phyloP scores from a whole-genome alignment of 2,113 vertebrate genomes.

The Bubo bubo region DNA sequence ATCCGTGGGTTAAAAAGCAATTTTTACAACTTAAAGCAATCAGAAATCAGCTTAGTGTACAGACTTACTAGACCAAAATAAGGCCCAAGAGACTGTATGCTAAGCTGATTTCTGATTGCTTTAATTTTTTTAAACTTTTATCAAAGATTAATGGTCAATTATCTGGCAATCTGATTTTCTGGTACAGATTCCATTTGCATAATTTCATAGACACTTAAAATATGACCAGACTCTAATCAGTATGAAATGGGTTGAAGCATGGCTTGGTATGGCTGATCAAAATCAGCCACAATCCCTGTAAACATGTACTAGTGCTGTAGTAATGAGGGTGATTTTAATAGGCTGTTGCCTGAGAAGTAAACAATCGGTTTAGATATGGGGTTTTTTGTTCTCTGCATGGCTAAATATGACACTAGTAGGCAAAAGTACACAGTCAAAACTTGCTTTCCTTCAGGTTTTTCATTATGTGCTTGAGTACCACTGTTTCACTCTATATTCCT shows the following conservation, averaged over 20 bases:
- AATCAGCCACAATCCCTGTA: conserved; percentile 30
- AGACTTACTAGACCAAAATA: conserved; percentile 61
- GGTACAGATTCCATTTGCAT: conserved; percentile 66
- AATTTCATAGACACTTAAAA: conserved; percentile 69
- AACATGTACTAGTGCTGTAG: conserved; percentile 22
- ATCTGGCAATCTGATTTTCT: conserved; percentile 71
- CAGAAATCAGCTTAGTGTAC: conserved; percentile 66
- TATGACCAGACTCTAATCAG: conserved; percentile 57
- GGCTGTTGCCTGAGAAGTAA: conserved; percentile 14
- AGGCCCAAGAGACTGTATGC: conserved; percentile 36
- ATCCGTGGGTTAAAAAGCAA: conserved; percentile 63
- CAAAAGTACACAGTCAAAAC: neutral
- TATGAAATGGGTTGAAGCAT: conserved; percentile 57
- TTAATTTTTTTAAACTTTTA: conserved; percentile 69
- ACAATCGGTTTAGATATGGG: neutral
- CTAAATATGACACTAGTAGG: conserved; percentile 11
- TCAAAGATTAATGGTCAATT: conserved; percentile 71
- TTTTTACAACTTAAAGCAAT: conserved; percentile 72
- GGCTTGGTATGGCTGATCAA: conserved; percentile 33
- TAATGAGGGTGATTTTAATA: conserved; percentile 38
- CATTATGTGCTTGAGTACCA: neutral
- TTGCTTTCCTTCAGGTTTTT: neutral
- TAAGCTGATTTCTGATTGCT: conserved; percentile 70
- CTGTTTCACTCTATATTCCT: neutral
- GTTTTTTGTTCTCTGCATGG: neutral